Conservation (phyloP, 2,797 vertebrate species). For the Acanthis flammea region DNA sequence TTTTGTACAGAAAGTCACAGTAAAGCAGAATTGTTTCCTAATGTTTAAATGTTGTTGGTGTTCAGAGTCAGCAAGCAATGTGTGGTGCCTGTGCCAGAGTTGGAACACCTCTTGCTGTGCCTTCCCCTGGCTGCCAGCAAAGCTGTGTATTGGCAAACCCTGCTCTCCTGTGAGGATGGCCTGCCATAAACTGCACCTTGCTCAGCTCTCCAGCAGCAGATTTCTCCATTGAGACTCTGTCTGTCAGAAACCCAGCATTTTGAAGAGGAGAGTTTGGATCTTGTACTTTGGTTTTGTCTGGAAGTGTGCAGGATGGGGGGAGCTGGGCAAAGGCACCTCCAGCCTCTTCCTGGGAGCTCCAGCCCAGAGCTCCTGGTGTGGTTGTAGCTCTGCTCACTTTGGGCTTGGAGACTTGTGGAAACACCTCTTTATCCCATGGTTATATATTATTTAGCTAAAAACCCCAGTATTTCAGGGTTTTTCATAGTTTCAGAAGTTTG, state of each 20-base stretch:
- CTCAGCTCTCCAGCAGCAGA: background rate
- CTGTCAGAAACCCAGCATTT: background rate
- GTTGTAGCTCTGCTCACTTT: background rate
- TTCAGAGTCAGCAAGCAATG: background rate
- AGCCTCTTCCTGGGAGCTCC: background rate
- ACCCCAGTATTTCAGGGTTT: background rate
- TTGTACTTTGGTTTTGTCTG: background rate
- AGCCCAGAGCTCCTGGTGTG: background rate
- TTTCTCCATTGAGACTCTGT: background rate
- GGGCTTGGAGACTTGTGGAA: background rate
- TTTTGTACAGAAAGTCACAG: background rate
- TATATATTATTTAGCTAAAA: background rate
- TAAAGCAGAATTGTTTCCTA: background rate
- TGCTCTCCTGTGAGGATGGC: background rate
- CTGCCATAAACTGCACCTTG: background rate
- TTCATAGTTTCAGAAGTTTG: background rate
- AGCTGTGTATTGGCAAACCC: background rate
- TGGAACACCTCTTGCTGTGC: background rate
- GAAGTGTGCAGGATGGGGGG: rapidly evolving
- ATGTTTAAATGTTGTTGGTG: background rate
- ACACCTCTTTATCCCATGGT: background rate
- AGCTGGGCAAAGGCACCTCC: background rate
- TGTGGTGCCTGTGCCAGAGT: background rate
- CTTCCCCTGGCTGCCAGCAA: background rate
- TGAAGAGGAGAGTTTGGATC: background rate